phyloP scores from a whole-genome alignment of 2,888 invertebrate genomes.

The Chouioia cunea region DNA sequence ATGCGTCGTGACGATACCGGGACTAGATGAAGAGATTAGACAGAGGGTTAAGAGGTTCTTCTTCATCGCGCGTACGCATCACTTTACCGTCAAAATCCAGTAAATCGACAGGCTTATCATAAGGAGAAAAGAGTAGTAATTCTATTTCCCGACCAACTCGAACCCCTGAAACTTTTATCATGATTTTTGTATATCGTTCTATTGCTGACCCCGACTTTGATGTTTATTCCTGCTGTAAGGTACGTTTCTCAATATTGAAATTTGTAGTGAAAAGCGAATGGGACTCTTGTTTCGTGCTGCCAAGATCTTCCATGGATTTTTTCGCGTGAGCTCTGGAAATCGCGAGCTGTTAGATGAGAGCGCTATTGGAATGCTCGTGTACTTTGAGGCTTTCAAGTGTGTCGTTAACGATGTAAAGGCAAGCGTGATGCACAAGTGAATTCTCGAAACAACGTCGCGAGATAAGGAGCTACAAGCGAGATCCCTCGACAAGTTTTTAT shows the following conservation, averaged over 20 bases:
- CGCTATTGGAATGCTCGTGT: background rate
- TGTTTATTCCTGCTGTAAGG: no score
- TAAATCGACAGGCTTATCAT: constrained; percentile 23
- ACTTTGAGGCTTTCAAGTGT: constrained; percentile 4
- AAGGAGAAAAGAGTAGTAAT: no score
- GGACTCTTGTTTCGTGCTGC: no score
- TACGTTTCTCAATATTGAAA: no score
- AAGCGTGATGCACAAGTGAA: constrained; percentile 12
- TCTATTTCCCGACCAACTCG: no score
- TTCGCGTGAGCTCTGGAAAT: background rate
- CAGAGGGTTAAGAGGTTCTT: background rate
- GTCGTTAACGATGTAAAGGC: constrained; percentile 1
- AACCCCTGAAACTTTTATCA: background rate
- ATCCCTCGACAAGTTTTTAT: no score
- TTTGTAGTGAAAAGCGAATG: no score
- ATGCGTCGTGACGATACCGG: background rate
- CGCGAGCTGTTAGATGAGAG: background rate
- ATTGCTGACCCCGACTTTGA: no score
- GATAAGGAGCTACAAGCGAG: no score
- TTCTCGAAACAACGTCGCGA: background rate
- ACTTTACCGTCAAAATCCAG: no score
- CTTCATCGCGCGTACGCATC: no score
- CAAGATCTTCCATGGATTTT: background rate
- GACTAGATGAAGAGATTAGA: constrained; percentile 28
- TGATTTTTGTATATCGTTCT: no score